phyloP scores from a whole-genome alignment of 1,140 invertebrate species.

The Drosophila kurseongensis region DNA sequence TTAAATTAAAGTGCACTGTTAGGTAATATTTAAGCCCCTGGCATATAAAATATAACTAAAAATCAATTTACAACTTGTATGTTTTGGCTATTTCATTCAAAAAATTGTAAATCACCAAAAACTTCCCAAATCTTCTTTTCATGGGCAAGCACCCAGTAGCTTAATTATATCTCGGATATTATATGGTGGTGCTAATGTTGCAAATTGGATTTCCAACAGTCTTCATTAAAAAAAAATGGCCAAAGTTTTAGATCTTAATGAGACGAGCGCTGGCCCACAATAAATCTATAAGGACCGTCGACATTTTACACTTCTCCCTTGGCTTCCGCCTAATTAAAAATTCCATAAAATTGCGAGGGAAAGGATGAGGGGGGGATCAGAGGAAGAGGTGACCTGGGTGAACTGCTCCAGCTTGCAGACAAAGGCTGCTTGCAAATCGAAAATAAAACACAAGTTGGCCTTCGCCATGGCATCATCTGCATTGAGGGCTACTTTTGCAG shows the following conservation, averaged over 20 bases:
- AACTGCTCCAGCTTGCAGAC: conserved; percentile 21
- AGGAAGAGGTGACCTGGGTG: conserved; percentile 7
- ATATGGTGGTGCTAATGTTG: too few relatives aligned
- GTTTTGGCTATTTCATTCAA: too few relatives aligned
- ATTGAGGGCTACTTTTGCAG: conserved; percentile 58
- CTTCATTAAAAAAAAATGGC: too few relatives aligned
- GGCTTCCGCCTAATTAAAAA: conserved; percentile 69
- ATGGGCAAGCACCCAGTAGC: too few relatives aligned
- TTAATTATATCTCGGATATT: too few relatives aligned
- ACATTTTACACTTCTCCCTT: conserved; percentile 18
- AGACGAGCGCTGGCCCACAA: conserved; percentile 6
- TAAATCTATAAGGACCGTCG: conserved; percentile 14
- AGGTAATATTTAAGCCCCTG: too few relatives aligned
- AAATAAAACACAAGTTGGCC: conserved; percentile 35
- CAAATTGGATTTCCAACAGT: too few relatives aligned
- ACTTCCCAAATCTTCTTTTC: too few relatives aligned
- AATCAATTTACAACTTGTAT: too few relatives aligned
- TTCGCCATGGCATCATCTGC: conserved; percentile 38
- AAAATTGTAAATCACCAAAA: too few relatives aligned
- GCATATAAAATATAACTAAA: too few relatives aligned
- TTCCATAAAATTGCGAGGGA: conserved; percentile 59
- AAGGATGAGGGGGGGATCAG: neutral
- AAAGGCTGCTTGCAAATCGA: conserved; percentile 45
- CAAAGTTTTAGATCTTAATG: neutral
- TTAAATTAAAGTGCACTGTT: too few relatives aligned